Conservation (phyloP, 2,797 vertebrate species). For the Catharus ustulatus region DNA sequence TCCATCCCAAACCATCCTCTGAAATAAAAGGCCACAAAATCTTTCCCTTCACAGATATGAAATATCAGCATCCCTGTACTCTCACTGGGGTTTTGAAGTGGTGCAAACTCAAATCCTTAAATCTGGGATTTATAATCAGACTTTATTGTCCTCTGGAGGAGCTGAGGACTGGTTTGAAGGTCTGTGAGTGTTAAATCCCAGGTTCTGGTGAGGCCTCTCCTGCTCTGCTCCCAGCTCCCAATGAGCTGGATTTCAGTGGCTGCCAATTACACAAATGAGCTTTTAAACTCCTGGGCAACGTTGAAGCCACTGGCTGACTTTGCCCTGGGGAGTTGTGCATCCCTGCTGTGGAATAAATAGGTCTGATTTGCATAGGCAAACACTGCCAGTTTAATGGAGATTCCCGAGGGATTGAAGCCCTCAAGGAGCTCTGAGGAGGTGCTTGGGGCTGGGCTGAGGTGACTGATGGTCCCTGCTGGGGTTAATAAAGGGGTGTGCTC, state of each 20-base stretch:
- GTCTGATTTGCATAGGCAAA: background rate
- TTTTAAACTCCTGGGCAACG: background rate
- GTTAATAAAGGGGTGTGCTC: background rate
- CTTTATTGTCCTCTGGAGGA: fast-evolving
- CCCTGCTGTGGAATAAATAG: background rate
- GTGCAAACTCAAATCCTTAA: background rate
- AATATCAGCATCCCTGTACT: background rate
- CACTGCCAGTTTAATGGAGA: background rate
- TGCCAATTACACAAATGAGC: constrained; percentile 5
- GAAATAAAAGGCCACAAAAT: background rate
- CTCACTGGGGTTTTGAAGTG: background rate
- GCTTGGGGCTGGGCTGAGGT: background rate
- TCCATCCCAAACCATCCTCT: background rate
- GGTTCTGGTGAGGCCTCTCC: background rate
- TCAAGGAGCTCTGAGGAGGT: background rate
- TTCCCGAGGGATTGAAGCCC: background rate
- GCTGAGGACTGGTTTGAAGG: background rate
- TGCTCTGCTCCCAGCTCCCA: background rate
- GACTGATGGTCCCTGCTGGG: background rate
- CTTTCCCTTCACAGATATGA: background rate
- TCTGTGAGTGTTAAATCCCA: background rate
- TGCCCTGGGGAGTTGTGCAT: background rate
- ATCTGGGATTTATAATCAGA: background rate
- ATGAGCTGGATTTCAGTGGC: background rate
- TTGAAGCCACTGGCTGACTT: background rate